Evolutionary conservation across 2,797 vertebrate species (phyloP).

Genomic region (Macropus fuliginosus): DNA sequence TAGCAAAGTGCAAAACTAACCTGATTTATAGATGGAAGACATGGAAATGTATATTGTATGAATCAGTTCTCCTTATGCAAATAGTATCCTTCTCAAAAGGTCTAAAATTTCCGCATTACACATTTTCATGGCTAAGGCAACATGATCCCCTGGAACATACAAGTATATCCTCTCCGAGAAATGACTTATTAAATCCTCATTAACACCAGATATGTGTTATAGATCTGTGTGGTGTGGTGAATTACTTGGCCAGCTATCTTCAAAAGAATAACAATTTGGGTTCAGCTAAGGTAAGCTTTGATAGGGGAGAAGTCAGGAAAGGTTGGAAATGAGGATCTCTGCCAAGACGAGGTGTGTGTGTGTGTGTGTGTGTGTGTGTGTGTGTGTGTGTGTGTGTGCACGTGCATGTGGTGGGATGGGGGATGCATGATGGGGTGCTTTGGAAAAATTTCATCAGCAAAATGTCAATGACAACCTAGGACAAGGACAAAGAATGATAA

Average conservation of each 20-base stretch:
- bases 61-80: neutral
- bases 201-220: neutral
- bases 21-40: neutral
- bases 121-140: neutral
- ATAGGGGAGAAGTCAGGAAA: neutral
- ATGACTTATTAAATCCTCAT: neutral
- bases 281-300: neutral
- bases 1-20: neutral
- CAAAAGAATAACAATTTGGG: neutral
- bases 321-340: neutral
- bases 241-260: neutral
- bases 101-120: neutral
- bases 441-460: neutral
- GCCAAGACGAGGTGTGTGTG: neutral
- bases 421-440: neutral
- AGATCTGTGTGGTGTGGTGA: neutral
- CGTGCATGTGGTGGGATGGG: neutral
- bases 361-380: neutral
- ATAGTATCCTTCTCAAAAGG: neutral
- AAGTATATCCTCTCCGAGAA: neutral
- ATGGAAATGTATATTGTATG: neutral
- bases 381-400: neutral
- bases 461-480: neutral
- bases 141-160: neutral
- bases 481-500: neutral